A percentile compares a stretch with the other conserved stretches of the same genome.
phyloP scores from a whole-genome alignment of 64 coral and sea anemone genomes.

The Stichodactyla mertensii region DNA sequence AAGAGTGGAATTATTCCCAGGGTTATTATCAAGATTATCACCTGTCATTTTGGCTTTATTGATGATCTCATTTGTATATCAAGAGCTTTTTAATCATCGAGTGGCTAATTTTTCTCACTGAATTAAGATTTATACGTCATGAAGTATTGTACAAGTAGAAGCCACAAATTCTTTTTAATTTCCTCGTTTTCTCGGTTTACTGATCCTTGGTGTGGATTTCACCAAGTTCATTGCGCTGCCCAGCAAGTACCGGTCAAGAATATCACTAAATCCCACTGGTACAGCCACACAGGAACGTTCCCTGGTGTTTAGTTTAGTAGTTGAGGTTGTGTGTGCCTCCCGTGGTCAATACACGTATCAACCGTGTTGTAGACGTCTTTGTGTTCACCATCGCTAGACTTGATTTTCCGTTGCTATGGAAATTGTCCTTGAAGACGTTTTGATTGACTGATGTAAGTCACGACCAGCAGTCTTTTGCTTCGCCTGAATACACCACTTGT shows the following conservation, averaged over 20 bases:
- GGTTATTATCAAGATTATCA: no score
- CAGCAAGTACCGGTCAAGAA: not conserved
- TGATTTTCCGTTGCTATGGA: not conserved
- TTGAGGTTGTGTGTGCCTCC: not conserved
- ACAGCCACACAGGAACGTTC: no score
- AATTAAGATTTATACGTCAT: no score
- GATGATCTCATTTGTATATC: no score
- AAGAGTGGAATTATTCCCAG: no score
- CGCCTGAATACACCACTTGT: conserved; percentile 8
- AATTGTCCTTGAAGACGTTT: not conserved
- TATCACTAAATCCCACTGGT: no score
- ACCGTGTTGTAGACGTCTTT: not conserved
- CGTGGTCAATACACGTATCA: not conserved
- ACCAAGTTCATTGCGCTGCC: not conserved
- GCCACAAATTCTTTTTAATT: no score
- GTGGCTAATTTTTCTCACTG: no score
- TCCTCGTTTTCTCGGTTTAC: not conserved
- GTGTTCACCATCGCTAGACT: not conserved
- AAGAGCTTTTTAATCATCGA: no score
- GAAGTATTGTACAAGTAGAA: no score
- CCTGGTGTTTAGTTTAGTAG: no score
- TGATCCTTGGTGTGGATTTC: not conserved
- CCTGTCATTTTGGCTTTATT: no score
- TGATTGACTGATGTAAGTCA: not conserved
- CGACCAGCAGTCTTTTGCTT: not conserved